Base-by-base conservation (phyloP, 1,140 invertebrate species). In the Cotesia glomerata region DNA sequence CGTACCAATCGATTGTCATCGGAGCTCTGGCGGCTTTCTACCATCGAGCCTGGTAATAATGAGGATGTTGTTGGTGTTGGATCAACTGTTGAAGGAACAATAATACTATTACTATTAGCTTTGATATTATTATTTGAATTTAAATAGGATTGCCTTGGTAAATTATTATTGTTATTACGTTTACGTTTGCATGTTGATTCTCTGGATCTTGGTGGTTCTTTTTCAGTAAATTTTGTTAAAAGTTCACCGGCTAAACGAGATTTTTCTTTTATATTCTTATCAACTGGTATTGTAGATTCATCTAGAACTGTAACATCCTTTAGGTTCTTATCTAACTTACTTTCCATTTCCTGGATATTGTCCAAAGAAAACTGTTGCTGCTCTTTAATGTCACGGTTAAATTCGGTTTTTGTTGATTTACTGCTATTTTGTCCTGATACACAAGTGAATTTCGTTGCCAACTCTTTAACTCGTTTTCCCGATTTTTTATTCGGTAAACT, bases 161-260 rank as follows among this genome's bases (percentile, higher is more conserved):
- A 34, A 62, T 13, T 13, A 14, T 14, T 56, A 56, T 45, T 26
- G 26, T 26, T 45, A 45, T 35, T 62, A n/a, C 34, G 32, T 14
- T 62, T 62, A 14, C 59, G 59, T 62, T 62, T 62, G 59, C 59
- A 62, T 62, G 32, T 13, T 13, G 26, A 35, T 62, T 39, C 59
- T 4, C 13, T 11, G 0, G 9, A 5, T 36, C 35, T 7, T 13
- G 3, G 0, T n/a, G 32, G 5, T 11, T 11, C 13, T 13, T 62
- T 14, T 8, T 62, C 59, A n/a, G 13, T 62, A 9, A 34, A 39
- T 35, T 62, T 62, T 7, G 8, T n/a, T 3, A n/a, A 39, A 36
- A n/a, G 26, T 62, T 13, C 11, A 9, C 5, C 26, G 32, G 35
- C 34, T 62, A 34, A 26, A 35, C 35, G 11, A n/a, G 14, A 34